These are phyloP conservation scores for Amphiprion ocellaris DNA, from an alignment of 2,113 vertebrate species.

Conservation along the genomic window DNA sequence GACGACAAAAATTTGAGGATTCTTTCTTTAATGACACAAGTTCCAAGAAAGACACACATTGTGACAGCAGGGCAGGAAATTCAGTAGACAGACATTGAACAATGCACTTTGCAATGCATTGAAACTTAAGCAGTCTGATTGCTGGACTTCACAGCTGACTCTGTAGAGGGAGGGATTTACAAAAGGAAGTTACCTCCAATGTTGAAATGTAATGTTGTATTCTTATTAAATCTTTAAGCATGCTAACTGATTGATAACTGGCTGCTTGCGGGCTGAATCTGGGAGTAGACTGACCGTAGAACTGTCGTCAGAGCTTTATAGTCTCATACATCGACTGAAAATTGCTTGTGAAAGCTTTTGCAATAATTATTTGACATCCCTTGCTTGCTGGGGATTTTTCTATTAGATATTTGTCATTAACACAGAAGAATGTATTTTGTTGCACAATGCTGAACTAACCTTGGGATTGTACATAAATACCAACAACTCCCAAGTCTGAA, in stretches of 20 bases:
- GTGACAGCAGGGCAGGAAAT: too few species aligned
- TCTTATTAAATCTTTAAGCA: not conserved
- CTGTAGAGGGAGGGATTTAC: not conserved
- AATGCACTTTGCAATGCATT: slow-evolving; percentile 3
- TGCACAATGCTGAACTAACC: not conserved
- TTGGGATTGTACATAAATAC: slow-evolving; percentile 19
- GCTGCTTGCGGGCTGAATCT: slow-evolving; percentile 27
- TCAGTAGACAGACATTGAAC: not conserved
- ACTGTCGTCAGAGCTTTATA: too few species aligned
- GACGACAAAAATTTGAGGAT: too few species aligned
- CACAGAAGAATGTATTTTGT: slow-evolving; percentile 1
- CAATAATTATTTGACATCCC: slow-evolving; percentile 16
- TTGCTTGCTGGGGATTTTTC: not conserved
- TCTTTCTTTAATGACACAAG: too few species aligned
- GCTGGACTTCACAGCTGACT: not conserved
- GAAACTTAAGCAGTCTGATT: not conserved
- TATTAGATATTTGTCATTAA: slow-evolving; percentile 20
- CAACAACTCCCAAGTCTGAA: not conserved
- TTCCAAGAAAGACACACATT: too few species aligned
- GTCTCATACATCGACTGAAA: not conserved
- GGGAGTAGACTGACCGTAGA: slow-evolving; percentile 8
- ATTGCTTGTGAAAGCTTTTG: slow-evolving; percentile 15
- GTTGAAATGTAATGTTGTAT: not conserved
- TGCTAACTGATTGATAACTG: not conserved
- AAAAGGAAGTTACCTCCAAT: not conserved